Base-by-base conservation (phyloP, 2,888 invertebrate genomes). In the Coleophora deauratella region DNA sequence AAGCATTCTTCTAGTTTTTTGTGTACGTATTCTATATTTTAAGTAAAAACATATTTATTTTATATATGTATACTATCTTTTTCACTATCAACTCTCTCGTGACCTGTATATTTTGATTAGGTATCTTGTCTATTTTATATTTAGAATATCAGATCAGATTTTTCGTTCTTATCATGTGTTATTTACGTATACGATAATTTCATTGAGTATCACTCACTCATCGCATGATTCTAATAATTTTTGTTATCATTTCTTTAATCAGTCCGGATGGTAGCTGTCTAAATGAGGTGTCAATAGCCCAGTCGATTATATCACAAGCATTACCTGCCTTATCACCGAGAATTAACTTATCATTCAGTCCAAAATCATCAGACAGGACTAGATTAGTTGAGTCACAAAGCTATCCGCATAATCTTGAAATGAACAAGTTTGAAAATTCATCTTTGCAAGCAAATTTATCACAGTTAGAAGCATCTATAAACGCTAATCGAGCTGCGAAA, bases 261-360 rank as follows among this genome's bases (percentile, higher is more conserved):
- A 85, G 85, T 74, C 85, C 85, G 59, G 85, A 85, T 52, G 85
- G 85, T 76, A 85, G 84, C 82, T 85, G 85, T 70, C 49, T 85
- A 64, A 86, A 81, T 52, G 86, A 86, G 59, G 76, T 84, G 45
- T 86, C 86, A 33, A 86, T 86, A 56, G 84, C 86, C 43, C 86
- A 86, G 54, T 85, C 86, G n/a, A 86, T 86, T 45, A 85, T 86
- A 68, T 86, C 86, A 41, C 86, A 86, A 76, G 85, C 86, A 57
- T 75, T 86, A 53, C 86, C 86, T 40, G 78, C 85, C 50, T 66
- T 86, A 35, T 86, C 86, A 47, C 84, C 85, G 37, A 72, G 84
- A 48, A 55, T 82, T 44, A 82, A 65, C 45, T 52, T 84, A 52
- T 73, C 85, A 38, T 85, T 85, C 51, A 80, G 80, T 49, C 78